Evolutionary conservation across 2,113 vertebrate genomes (phyloP), one percentile per base, ranked within the genome.

Genomic region (Osmerus mordax): DNA sequence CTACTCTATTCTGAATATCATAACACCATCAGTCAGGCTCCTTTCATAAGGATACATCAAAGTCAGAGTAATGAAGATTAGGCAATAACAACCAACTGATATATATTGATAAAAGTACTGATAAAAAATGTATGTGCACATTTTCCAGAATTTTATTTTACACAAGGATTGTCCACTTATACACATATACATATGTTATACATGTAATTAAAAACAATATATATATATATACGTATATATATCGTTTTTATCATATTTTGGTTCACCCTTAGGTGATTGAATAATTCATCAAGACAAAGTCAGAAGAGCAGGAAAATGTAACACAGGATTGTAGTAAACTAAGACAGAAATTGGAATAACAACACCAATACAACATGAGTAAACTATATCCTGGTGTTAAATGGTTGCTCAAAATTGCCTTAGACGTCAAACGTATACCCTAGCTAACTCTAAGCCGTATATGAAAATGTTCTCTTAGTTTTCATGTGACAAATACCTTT

Each of bases 91-190:
- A 36, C 32, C 5, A 36, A 7, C 25, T 36, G 32, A 28, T 36
- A 36, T 36, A 47, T 11, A 56, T 70, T 51, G 68, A 41, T 65
- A 51, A 54, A 53, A 71, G 76, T 18, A 41, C 61, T 79, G 32
- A 77, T 72, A 41, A 32, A 61, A 64, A 73, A 36, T 36, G 32
- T 62, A 74, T 74, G 87, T 59, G 61, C 58, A 69, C 29, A 65
- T 69, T 78, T 72, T 72, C 66, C 77, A 82, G 63, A 3, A 64
- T 84, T 91, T 92, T 91, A 92, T 89, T 92, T 78, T 88, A 87
- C 81, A 92, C 82, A 85, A 84, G 87, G 81, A 89, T 84, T 81
- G 84, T 78, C 86, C 81, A 91, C 89, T 90, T 89, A 78, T 74
- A 51, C 68, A 83, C 71, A 81, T 72, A 53, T 89, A 84, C 28